Percentiles rank a stretch among this genome's conserved stretches.
These are phyloP conservation scores for Sinodicranocentrus sp. DNA, from an alignment of 2,888 invertebrate species.

Conservation along the genomic window DNA sequence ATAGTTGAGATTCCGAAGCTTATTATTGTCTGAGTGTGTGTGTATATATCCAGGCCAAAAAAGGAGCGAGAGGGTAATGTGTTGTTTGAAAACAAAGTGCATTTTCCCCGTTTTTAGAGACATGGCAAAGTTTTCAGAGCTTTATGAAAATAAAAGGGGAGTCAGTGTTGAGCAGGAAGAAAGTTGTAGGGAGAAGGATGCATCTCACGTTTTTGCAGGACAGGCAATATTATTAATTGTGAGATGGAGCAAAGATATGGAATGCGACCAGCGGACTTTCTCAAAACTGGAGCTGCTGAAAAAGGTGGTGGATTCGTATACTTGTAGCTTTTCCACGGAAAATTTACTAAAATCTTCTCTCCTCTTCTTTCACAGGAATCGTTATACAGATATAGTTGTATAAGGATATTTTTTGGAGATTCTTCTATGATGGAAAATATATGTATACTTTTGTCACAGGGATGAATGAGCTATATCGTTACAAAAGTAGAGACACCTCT, in stretches of 20 bases:
- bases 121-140: neutral
- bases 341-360: neutral
- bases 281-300: no score
- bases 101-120: neutral
- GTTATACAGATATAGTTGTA: neutral
- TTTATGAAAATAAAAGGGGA: constrained; percentile 44
- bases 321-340: neutral
- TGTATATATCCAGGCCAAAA: neutral
- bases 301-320: neutral
- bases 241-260: constrained; percentile 74
- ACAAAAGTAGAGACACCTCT: neutral
- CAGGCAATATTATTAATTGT: constrained; percentile 77
- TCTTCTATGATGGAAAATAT: constrained; percentile 39
- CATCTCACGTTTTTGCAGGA: constrained; percentile 77
- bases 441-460: constrained; percentile 22
- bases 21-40: constrained; percentile 69
- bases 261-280: constrained; percentile 67
- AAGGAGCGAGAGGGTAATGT: neutral
- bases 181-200: constrained; percentile 66
- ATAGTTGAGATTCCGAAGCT: constrained; percentile 74
- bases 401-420: constrained; percentile 1
- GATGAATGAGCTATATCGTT: constrained; percentile 24
- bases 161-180: neutral
- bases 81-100: constrained; percentile 33
- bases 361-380: neutral